These are phyloP conservation scores for Melanophora roralis DNA, from an alignment of 2,888 invertebrate genomes.

Conservation along the genomic window DNA sequence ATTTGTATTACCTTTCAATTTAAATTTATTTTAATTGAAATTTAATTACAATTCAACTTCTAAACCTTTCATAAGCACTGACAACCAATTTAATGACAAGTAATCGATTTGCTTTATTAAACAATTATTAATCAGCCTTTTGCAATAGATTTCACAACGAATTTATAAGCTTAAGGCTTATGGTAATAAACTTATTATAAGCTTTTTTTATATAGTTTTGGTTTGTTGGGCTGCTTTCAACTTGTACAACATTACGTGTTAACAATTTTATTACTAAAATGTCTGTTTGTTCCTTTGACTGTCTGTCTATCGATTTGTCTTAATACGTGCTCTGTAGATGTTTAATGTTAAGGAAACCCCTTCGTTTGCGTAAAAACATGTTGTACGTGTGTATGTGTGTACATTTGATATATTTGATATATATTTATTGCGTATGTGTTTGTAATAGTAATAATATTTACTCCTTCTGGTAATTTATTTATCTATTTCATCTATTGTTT, in stretches of 20 bases:
- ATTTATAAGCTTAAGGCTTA: too few species aligned
- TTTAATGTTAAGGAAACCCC: too few species aligned
- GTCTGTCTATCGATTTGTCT: not conserved
- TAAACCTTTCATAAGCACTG: too few species aligned
- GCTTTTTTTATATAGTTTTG: not conserved
- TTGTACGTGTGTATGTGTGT: too few species aligned
- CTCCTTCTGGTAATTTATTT: slow-evolving; percentile 28
- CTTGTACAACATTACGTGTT: slow-evolving; percentile 30
- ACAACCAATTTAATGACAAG: too few species aligned
- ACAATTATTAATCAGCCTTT: too few species aligned
- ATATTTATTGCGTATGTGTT: not conserved
- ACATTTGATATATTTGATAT: not conserved
- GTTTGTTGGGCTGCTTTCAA: not conserved
- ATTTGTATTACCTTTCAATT: too few species aligned
- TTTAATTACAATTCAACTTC: too few species aligned
- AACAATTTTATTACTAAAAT: slow-evolving; percentile 30
- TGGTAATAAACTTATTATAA: too few species aligned
- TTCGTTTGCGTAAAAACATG: not conserved
- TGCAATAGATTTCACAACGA: too few species aligned
- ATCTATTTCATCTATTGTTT: slow-evolving; percentile 11
- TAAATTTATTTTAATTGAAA: too few species aligned
- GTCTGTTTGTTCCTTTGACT: not conserved
- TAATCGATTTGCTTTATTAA: too few species aligned
- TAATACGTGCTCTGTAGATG: not conserved
- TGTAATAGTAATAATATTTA: slow-evolving; percentile 24